Base-by-base conservation (phyloP, 2,888 invertebrate species). In the Coelinius sp. region DNA sequence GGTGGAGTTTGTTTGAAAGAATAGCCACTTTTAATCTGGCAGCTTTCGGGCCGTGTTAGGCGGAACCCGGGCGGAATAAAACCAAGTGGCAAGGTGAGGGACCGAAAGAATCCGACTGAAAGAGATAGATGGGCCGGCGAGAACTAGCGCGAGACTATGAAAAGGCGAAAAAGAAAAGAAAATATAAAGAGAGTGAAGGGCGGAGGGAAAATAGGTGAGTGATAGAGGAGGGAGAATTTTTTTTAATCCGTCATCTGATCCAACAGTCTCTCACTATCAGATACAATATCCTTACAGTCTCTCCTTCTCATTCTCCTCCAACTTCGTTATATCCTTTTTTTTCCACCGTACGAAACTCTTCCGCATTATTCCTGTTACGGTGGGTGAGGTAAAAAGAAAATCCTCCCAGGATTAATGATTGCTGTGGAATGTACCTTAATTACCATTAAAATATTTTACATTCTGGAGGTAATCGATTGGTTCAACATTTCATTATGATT, bases 11-110 rank as follows among this genome's bases (percentile, higher is more conserved):
- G 76, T 79, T 79, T 77, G 79, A 79, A 81, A 80, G 79, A 83
- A 79, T 79, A 80, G 78, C 80, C 81, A 82, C 81, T 85, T 84
- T 85, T 82, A 85, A 84, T 84, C 82, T 78, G 82, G 78, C 81
- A 80, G 80, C 79, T 80, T 80, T 78, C 76, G 74, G 71, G 73
- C 71, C 70, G 74, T 75, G 79, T 79, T 78, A 75, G 77, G 46
- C 72, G 76, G 73, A 78, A 78, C 73, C 76, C 78, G 73, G 80
- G 79, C 73, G 76, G 81, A 82, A 82, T 81, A 77, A 79, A 81
- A 79, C 75, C 74, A 80, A 80, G 80, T 81, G 81, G 77, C 78
- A 76, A 77, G 63, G 64, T 76, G 69, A 75, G 72, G 68, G 73
- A 75, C 76, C 67, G 68, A 73, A 71, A 64, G 77, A 74, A 77